These are phyloP conservation scores for Chrysotoxum bicinctum DNA, from an alignment of 2,888 invertebrate species.

Conservation along the genomic window DNA sequence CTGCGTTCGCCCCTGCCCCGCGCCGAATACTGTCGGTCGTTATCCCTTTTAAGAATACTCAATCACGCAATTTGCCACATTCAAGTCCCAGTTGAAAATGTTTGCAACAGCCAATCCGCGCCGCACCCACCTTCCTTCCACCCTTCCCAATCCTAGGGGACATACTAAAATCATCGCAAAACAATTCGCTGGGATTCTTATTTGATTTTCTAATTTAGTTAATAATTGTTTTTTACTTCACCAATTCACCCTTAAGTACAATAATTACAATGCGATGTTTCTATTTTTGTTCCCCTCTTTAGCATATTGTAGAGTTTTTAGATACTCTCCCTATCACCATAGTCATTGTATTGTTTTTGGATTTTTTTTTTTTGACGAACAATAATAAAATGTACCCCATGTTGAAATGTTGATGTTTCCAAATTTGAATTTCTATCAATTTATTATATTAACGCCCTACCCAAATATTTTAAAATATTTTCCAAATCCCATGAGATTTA, in stretches of 20 bases:
- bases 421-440: not conserved
- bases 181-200: slow-evolving; percentile 53
- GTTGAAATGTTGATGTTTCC: not conserved
- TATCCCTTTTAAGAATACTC: slow-evolving; percentile 4
- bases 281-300: slow-evolving; percentile 34
- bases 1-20: not conserved
- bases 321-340: not conserved
- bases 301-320: not conserved
- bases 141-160: not conserved
- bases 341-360: not conserved
- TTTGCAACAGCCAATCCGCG: not conserved
- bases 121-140: not conserved
- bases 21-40: not conserved
- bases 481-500: not conserved
- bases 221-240: slow-evolving; percentile 41
- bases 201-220: slow-evolving; percentile 61
- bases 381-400: not conserved
- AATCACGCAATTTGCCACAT: slow-evolving; percentile 19
- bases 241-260: not conserved
- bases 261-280: slow-evolving; percentile 46
- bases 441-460: not conserved
- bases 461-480: not conserved
- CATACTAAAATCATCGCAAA: slow-evolving; percentile 33
- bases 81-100: slow-evolving; percentile 8
- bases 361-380: not conserved